Base-by-base conservation (phyloP, 2,888 invertebrate genomes). In the Polydrusus cervinus region DNA sequence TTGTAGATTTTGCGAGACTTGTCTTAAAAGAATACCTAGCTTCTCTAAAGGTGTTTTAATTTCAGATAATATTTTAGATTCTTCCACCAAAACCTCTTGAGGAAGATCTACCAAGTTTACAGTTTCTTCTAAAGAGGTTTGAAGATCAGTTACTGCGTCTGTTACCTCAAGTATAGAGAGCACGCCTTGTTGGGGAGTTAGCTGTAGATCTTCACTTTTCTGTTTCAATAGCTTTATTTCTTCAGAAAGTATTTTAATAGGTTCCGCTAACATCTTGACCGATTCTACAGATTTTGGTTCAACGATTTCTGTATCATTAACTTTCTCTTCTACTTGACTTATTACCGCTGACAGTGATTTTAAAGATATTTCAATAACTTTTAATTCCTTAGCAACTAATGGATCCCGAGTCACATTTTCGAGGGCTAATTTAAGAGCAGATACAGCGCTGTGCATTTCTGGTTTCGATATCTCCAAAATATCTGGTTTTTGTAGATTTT, bases 121-220 rank as follows among this genome's bases (percentile, higher is more conserved):
- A 43, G 43, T n/a, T 43, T 43, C 43, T n/a, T 64, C 64, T 16
- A 64, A 13, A 9, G 64, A 40, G 9, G 9, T 2, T n/a, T 51
- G 30, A 9, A 66, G 51, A 16, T 66, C 51, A 8, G 25, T 10
- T 13, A 66, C 51, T 30, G 51, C 34, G 2, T 66, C 34, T 6
- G 20, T 30, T 10, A 51, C 9, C 14, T 68, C 20, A 1, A 68
- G 40, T 18, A 68, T 47, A 18, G 78, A 77, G 25, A 81, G 14
- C 43, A 82, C 51, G 8, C 81, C 83, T 73, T 80, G 75, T 74
- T 81, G 80, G 3, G 81, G 73, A 18, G 47, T 34, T n/a, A 71
- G 10, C 6, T 30, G 3, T 6, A 76, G 30, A n/a, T 75, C 65
- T 64, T 73, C 40, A 40, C 30, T 60, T 57, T 77, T 71, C 10